phyloP scores from a whole-genome alignment of 2,797 vertebrate species.

The Sebastes trivittatus region DNA sequence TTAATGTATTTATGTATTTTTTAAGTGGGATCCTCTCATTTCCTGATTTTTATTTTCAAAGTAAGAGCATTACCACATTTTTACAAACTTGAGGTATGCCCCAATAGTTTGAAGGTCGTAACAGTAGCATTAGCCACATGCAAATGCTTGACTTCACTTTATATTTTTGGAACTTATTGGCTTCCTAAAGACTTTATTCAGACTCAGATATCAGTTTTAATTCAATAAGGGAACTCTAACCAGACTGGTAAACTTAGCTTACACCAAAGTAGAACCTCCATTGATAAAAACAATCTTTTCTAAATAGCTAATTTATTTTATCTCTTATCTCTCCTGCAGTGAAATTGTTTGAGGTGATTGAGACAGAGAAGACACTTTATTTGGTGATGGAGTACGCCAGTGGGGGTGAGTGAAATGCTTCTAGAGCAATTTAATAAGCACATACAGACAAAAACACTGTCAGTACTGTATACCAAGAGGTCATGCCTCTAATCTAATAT shows the following conservation, averaged over 20 bases:
- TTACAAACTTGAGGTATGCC: not conserved
- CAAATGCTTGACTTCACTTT: not conserved
- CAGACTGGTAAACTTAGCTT: not conserved
- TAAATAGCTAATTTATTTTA: not conserved
- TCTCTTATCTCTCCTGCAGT: slow-evolving; percentile 72
- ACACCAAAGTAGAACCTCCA: not conserved
- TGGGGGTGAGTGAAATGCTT: slow-evolving; percentile 87
- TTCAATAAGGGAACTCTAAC: not conserved
- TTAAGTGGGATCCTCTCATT: not conserved
- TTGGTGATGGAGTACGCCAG: slow-evolving; percentile 98
- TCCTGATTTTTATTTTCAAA: not conserved
- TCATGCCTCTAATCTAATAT: not conserved
- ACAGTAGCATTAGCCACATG: not conserved
- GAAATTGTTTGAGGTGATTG: slow-evolving; percentile 97
- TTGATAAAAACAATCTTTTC: not conserved
- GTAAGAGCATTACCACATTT: not conserved
- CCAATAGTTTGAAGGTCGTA: not conserved
- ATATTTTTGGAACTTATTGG: not conserved
- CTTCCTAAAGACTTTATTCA: not conserved
- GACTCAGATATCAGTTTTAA: not conserved
- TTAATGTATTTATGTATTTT: not conserved
- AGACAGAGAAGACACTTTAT: slow-evolving; percentile 97
- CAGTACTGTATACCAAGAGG: not conserved
- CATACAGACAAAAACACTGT: not conserved
- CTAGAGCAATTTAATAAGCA: not conserved